A percentile compares a stretch with the other conserved stretches of the same genome.
Conservation (phyloP, 2,113 vertebrate genomes). For the Clarias batrachus region DNA sequence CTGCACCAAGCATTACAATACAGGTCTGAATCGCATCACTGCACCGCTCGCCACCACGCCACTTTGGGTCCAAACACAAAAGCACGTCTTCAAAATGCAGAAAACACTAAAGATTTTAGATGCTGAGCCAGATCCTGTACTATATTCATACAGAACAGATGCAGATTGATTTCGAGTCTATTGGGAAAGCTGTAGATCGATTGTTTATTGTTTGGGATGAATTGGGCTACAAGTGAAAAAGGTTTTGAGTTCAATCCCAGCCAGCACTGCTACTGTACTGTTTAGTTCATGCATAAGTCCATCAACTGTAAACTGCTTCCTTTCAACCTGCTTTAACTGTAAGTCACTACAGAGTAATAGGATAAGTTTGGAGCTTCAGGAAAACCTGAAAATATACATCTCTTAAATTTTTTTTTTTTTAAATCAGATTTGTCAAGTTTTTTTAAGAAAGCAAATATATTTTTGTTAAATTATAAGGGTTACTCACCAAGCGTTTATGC, state of each 20-base stretch:
- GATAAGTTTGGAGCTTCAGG: neutral
- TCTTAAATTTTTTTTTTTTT: no score
- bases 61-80: neutral
- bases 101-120: neutral
- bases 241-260: neutral
- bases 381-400: neutral
- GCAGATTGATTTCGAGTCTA: neutral
- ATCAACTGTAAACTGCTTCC: neutral
- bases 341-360: neutral
- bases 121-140: neutral
- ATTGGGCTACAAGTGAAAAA: neutral
- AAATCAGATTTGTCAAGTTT: no score
- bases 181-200: neutral
- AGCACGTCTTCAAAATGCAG: neutral
- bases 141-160: neutral
- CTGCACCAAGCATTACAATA: conserved; percentile 57
- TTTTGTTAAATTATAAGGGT: no score
- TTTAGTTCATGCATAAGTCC: neutral
- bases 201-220: neutral
- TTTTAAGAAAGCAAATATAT: neutral
- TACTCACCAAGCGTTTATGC: no score
- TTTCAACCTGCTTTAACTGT: neutral
- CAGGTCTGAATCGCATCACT: conserved; percentile 32
- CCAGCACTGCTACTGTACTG: neutral
- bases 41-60: neutral